phyloP scores from a whole-genome alignment of 2,797 vertebrate species.

The Falco columbarius region DNA sequence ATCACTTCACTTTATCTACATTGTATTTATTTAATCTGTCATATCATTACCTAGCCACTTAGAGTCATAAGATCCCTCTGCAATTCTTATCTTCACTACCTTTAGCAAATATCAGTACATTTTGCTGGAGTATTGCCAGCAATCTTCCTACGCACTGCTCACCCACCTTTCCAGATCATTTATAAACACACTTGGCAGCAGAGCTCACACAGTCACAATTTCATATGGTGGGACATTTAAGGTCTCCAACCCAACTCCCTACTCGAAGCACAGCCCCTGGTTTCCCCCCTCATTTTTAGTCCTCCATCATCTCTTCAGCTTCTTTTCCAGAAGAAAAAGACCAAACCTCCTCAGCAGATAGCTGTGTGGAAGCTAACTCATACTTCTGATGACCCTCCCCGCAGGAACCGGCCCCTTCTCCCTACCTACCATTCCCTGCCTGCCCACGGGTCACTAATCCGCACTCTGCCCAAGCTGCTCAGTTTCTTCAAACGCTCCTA shows the following conservation, averaged over 20 bases:
- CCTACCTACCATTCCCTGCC: background rate
- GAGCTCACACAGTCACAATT: background rate
- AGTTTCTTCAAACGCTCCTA: background rate
- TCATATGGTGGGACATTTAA: background rate
- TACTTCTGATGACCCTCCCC: background rate
- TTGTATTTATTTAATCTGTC: background rate
- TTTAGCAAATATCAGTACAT: background rate
- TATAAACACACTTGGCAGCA: background rate
- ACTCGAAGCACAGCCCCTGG: background rate
- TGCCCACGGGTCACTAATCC: background rate
- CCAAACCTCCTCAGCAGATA: too few relatives aligned
- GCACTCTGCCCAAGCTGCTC: background rate
- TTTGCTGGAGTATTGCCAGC: background rate
- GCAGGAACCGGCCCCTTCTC: background rate
- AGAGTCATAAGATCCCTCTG: background rate
- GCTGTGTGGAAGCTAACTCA: too few relatives aligned
- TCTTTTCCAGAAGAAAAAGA: too few relatives aligned
- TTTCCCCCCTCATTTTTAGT: background rate
- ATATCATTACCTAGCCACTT: background rate
- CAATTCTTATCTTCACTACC: background rate
- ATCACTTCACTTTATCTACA: background rate
- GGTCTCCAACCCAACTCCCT: background rate
- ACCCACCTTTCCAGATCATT: background rate
- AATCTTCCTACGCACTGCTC: background rate
- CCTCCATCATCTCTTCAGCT: too few relatives aligned